These are phyloP conservation scores for Augiades crinisus DNA, from an alignment of 2,888 invertebrate genomes.

Conservation along the genomic window DNA sequence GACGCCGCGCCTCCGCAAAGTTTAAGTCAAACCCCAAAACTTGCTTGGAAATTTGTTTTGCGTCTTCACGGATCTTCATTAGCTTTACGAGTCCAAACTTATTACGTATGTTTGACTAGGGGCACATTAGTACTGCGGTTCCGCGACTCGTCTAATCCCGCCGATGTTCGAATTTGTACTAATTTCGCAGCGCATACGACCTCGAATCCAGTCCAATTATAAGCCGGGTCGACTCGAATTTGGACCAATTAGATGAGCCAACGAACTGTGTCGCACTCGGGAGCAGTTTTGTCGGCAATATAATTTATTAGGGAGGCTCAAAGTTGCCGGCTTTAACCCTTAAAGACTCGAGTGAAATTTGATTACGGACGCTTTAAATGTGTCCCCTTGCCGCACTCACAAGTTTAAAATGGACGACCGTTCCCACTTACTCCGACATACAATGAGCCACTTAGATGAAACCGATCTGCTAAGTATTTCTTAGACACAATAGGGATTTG, in stretches of 20 bases:
- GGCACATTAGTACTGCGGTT: conserved; percentile 62
- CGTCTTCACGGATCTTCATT: conserved; percentile 65
- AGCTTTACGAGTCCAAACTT: conserved; percentile 64
- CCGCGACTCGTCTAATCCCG: conserved; percentile 57
- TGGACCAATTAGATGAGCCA: conserved; percentile 80
- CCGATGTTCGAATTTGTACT: conserved; percentile 67
- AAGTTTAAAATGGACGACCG: conserved; percentile 70
- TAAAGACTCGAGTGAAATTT: conserved; percentile 79
- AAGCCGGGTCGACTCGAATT: conserved; percentile 73
- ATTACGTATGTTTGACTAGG: conserved; percentile 68
- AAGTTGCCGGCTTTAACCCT: conserved; percentile 77
- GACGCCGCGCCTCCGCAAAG: conserved; percentile 47
- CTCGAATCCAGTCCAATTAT: conserved; percentile 70
- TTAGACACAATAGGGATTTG: conserved; percentile 15
- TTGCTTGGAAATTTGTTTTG: conserved; percentile 69
- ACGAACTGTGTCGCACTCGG: conserved; percentile 79
- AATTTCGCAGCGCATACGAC: conserved; percentile 69
- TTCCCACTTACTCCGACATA: conserved; percentile 35
- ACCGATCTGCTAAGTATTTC: conserved; percentile 19
- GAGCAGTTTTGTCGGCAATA: conserved; percentile 80
- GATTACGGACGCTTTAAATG: conserved; percentile 75
- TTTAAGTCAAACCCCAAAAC: conserved; percentile 61
- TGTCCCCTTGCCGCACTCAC: conserved; percentile 60
- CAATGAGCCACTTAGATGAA: conserved; percentile 20
- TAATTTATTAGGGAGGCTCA: conserved; percentile 79